Base-by-base conservation (phyloP, 2,113 vertebrate genomes). In the Sinocyclocheilus maitianheensis region DNA sequence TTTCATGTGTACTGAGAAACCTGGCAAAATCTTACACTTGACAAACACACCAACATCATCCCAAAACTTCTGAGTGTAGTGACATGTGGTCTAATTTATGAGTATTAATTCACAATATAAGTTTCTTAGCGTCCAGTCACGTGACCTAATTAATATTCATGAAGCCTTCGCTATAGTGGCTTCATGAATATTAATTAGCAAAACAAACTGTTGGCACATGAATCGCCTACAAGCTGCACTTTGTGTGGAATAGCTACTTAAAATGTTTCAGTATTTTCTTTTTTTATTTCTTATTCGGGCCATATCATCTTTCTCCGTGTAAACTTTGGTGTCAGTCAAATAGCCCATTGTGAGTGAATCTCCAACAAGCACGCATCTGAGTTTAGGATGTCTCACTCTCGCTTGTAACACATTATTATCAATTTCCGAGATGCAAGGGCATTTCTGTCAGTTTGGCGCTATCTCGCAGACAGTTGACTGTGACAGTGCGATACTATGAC, bases 401-500 rank as follows among this genome's bases (percentile, higher is more conserved):
- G 20, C 58, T 2, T 22, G 3, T 34, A 26, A 60, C 26, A 1
- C 2, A 30, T 69, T 60, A 12, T 84, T 74, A 84, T 84, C 51
- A 43, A 60, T 84, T 84, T 74, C 81, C 81, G 51, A 58, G 34
- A 51, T 11, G 20, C 14, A 30, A 58, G n/a, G 46, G 0, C 26
- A 48, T 30, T 30, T 58, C 18, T 62, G 77, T 79, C 81, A 71
- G 65, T 55, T 77, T 65, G 71, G n/a, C 60, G 60, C 62, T 88
- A 88, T 88, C 83, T 81, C 1, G 18, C 71, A 76, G 11, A 67
- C 80, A 62, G 84, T 77, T 78, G 87, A 40, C 78, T 88, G 87
- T 26, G 26, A 22, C 55, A 40, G 48, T 24, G 79, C 43, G 84
- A 88, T 85, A 88, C 43, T 80, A 5, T 76, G 71, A 75, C 40